Base-by-base conservation (phyloP, 2,888 invertebrate species). In the Pollenia labialis region DNA sequence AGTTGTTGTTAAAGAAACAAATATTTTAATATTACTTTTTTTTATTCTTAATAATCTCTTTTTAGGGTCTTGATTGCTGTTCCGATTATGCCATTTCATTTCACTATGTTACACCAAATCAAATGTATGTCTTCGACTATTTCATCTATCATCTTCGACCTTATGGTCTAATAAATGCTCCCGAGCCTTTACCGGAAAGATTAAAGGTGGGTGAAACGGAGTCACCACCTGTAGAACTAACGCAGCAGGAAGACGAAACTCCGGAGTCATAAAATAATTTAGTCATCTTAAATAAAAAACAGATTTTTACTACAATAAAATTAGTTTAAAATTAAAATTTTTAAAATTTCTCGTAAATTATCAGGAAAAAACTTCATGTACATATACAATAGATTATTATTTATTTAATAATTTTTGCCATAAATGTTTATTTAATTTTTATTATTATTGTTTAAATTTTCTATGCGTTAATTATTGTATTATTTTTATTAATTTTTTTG, bases 111-210 rank as follows among this genome's bases (percentile, higher is more conserved):
- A 94, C 95, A 12, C 98, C 99, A 0, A 96, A 98, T 91, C 96
- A 97, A 94, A 98, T 99, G 98, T 99, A 99, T 92, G 97, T 98
- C 6, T 93, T 98, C 72, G 99, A 99, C 92, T 99, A 99, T 93
- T 94, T 99, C 84, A 96, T 99, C 91, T 99, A 99, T 93, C 99
- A 99, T 92, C 94, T 99, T 87, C 95, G 97, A 85, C 99, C 96
- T 0, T 97, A 96, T 92, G 97, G 97, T 60, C 91, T 93, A 14
- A 84, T 92, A 10, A 91, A 90, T 75, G 85, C 90, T 4, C 91
- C 92, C 0, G 92, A 93, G 62, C 76, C 87, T 6, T 81, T 93
- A 46, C 92, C 92, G 12, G 89, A 85, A 68, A 92, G 90, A 79
- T 48, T 92, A 64, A 88, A 87, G 32, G 52, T 91, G 32, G 91